A percentile compares a stretch with the other conserved stretches of the same genome.
Conservation (phyloP, 1,140 invertebrate species). For the Venustaconcha ellipsiformis region DNA sequence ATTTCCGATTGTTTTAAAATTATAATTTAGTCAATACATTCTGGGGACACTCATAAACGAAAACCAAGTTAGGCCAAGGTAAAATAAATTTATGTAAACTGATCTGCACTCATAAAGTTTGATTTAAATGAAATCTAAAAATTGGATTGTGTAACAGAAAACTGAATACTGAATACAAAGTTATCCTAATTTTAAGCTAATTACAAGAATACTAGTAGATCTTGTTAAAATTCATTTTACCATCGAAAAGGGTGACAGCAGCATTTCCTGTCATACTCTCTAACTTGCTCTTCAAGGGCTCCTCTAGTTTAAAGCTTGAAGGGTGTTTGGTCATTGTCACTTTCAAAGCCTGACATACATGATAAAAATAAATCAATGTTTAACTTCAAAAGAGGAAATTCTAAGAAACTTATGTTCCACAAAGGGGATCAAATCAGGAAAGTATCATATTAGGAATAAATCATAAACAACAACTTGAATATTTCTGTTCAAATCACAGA, state of each 20-base stretch:
- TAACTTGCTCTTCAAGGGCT: constrained; percentile 69
- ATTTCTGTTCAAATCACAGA: no score
- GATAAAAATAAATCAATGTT: neutral
- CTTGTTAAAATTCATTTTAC: constrained; percentile 46
- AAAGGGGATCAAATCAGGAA: neutral
- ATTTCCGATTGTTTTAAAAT: no score
- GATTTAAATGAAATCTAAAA: no score
- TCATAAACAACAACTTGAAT: neutral
- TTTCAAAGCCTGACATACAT: constrained; percentile 68
- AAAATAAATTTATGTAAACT: no score
- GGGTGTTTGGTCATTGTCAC: constrained; percentile 77
- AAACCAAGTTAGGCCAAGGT: no score
- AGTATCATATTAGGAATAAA: neutral
- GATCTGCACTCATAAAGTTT: no score
- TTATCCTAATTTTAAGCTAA: no score
- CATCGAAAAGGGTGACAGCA: constrained; percentile 72
- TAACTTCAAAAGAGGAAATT: neutral
- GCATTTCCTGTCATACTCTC: constrained; percentile 59
- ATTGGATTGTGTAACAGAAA: no score
- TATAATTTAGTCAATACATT: no score
- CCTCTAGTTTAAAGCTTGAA: constrained; percentile 69
- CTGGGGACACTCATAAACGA: no score
- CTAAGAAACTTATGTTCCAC: neutral
- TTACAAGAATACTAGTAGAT: no score
- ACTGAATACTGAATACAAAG: no score